These are phyloP conservation scores for Rhinolophus ferrumequinum DNA, from an alignment of 2,113 vertebrate species.

Conservation along the genomic window DNA sequence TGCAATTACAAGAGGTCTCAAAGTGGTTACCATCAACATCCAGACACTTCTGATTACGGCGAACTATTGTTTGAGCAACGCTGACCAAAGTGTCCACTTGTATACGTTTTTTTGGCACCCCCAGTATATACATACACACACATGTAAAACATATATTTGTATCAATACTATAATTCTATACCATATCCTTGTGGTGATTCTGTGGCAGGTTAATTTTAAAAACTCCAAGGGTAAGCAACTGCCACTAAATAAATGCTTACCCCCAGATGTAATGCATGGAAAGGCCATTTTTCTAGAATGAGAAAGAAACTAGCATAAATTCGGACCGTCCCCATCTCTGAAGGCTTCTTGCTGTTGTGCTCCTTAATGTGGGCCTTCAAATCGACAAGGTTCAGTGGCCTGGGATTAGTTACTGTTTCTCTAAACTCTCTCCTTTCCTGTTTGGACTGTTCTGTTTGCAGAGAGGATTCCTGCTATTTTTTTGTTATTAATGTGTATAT, in stretches of 20 bases:
- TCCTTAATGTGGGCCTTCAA: not conserved
- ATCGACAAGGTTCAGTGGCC: not conserved
- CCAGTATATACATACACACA: not conserved
- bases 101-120: too few relatives aligned
- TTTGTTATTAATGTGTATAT: not conserved
- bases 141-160: not conserved
- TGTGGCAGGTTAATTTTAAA: constrained; percentile 15
- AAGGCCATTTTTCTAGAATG: not conserved
- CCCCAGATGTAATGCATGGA: not conserved
- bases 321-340: not conserved
- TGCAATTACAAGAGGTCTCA: too few relatives aligned
- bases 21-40: too few relatives aligned
- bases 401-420: not conserved
- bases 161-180: not conserved
- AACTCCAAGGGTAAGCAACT: not conserved
- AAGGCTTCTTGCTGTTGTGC: not conserved
- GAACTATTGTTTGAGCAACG: too few relatives aligned
- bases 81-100: too few relatives aligned
- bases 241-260: not conserved
- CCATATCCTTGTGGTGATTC: not conserved
- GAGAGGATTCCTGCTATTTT: constrained; percentile 5
- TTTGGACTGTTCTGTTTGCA: not conserved
- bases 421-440: not conserved
- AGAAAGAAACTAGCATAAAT: not conserved
- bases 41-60: too few relatives aligned